Conservation (phyloP, 1,140 invertebrate species). For the Anastrepha ludens region DNA sequence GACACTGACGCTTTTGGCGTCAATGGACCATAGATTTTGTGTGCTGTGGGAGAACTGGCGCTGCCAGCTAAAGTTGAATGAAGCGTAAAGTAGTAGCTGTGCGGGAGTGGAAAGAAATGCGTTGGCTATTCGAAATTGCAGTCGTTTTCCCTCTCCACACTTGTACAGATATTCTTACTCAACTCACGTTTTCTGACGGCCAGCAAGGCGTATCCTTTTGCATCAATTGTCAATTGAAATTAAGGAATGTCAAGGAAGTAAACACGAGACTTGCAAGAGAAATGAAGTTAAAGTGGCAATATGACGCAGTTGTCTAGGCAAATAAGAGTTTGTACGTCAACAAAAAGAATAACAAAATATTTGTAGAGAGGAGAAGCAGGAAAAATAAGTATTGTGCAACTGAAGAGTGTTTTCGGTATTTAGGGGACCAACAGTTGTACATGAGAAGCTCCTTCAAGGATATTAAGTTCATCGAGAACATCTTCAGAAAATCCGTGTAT, state of each 20-base stretch:
- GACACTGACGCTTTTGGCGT: background rate
- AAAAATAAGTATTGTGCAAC: no score
- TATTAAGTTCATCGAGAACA: no score
- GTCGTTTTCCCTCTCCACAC: background rate
- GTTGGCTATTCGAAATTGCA: background rate
- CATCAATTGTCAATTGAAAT: constrained; percentile 47
- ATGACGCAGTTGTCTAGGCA: background rate
- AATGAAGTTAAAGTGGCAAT: constrained; percentile 25
- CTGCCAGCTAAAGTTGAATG: background rate
- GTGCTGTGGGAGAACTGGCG: background rate
- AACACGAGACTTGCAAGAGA: background rate
- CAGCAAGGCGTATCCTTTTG: constrained; percentile 9
- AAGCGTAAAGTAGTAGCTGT: background rate
- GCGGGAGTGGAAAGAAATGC: background rate
- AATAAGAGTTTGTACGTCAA: background rate
- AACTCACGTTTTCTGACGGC: constrained; percentile 8
- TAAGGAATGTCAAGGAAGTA: constrained; percentile 39
- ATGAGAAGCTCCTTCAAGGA: no score
- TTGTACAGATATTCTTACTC: background rate
- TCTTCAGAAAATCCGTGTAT: no score
- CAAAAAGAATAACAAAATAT: no score
- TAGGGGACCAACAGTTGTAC: no score
- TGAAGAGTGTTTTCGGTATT: no score
- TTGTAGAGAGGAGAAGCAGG: no score
- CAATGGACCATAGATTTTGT: constrained; percentile 24